Base-by-base conservation (phyloP, 2,888 invertebrate genomes). In the Acrocera orbiculus region DNA sequence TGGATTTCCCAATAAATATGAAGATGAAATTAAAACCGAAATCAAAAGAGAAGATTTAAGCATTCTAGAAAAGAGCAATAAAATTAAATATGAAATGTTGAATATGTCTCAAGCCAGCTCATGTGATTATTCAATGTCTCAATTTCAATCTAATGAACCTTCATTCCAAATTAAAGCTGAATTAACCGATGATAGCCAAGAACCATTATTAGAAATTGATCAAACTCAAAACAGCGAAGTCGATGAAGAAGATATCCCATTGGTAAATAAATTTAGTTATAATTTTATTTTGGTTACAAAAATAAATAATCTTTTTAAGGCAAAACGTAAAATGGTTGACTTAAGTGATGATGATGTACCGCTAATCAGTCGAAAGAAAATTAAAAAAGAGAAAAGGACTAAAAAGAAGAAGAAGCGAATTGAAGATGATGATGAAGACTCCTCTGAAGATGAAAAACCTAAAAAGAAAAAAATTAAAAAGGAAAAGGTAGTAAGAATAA, bases 191-290 rank as follows among this genome's bases (percentile, higher is more conserved):
- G 67, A 69, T 46, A 64, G 65, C 11, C 40, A 39, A 9, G 31
- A 39, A 34, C 45, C 53, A 37, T 3, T 14, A 27, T 11, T 15
- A 9, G 27, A 35, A 13, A 13, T 14, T 13, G 11, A 29, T 14
- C 5, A 13, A n/a, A 14, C 32, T 27, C 34, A 32, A 7, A 27
- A 47, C 27, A 60, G 58, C 30, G 61, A 69, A 11, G 72, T 73
- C 3, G 76, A 73, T 42, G 78, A 80, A 42, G 80, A 80, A 52
- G 81, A 85, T 55, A 52, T 70, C 30, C 81, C 83, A 44, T 57
- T 82, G 67, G 81, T 81, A 65, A 64, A 61, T 36, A 50, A 50
- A 4, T 2, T 19, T 2, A 58, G 49, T 37, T 44, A 45, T 5
- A 31, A 31, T 9, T 23, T 11, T 23, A 8, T 7, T n/a, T 14